These are phyloP conservation scores for Cryptoleucopteryx plumbea DNA, from an alignment of 2,113 vertebrate genomes.

Conservation along the genomic window DNA sequence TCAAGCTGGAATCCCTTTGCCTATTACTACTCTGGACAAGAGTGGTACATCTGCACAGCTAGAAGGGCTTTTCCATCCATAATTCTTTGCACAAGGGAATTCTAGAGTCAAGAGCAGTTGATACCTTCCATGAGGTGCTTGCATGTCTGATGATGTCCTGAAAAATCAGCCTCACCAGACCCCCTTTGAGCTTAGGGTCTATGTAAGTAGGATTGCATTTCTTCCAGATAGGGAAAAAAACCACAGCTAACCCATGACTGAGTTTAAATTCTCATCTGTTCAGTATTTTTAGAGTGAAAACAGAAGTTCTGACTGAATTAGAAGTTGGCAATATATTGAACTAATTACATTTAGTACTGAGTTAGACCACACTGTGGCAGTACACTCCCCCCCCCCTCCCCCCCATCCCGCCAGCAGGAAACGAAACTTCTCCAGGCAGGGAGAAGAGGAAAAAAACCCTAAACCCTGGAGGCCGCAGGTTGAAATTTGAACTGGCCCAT, in stretches of 20 bases:
- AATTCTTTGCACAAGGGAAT: background rate
- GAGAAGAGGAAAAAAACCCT: too few relatives aligned
- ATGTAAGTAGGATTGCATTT: background rate
- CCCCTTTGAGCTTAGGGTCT: background rate
- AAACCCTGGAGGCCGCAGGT: too few relatives aligned
- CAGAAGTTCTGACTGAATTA: background rate
- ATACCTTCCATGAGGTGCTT: background rate
- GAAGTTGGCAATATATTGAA: background rate
- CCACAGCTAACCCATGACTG: background rate
- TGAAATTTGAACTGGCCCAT: too few relatives aligned
- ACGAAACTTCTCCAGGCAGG: too few relatives aligned
- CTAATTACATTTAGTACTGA: background rate
- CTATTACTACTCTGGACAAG: accelerated
- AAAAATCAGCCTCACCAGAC: background rate
- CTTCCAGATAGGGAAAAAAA: background rate
- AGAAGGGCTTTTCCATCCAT: background rate
- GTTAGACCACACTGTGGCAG: background rate
- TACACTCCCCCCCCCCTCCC: too few relatives aligned
- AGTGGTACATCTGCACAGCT: background rate
- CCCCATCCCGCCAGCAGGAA: too few relatives aligned
- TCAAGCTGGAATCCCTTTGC: background rate
- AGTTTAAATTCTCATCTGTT: background rate
- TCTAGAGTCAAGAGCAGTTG: background rate
- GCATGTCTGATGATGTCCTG: background rate
- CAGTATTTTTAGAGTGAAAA: background rate